These are phyloP conservation scores for Chloroceryle inda DNA, from an alignment of 2,797 vertebrate genomes.

Conservation along the genomic window DNA sequence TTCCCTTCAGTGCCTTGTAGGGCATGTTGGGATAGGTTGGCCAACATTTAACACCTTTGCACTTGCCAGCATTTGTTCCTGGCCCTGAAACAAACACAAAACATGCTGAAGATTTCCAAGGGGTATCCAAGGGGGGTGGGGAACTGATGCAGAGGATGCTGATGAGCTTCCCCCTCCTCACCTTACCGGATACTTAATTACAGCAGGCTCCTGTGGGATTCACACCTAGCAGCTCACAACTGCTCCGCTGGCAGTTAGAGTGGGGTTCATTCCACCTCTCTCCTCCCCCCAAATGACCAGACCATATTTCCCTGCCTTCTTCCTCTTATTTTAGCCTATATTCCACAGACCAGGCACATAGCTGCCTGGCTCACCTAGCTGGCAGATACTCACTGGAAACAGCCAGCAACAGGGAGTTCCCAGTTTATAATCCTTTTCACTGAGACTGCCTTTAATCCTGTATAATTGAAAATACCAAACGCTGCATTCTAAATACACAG, in stretches of 20 bases:
- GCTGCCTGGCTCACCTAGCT: background rate
- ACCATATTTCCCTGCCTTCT: background rate
- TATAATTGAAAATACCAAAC: background rate
- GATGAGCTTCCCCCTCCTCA: background rate
- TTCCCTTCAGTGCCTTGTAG: conserved; percentile 30
- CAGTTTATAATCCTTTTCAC: background rate
- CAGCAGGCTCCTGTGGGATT: background rate
- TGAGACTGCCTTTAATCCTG: background rate
- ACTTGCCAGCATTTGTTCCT: conserved; percentile 45
- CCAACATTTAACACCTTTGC: conserved; percentile 55
- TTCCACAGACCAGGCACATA: fast-evolving
- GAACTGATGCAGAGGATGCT: background rate
- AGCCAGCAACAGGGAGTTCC: background rate
- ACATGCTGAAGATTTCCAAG: background rate
- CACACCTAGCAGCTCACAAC: background rate
- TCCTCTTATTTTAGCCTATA: background rate
- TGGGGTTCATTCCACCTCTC: background rate
- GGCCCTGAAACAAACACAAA: conserved; percentile 48
- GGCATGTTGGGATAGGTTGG: conserved; percentile 19
- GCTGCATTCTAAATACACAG: fast-evolving
- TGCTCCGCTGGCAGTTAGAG: background rate
- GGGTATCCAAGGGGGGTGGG: background rate
- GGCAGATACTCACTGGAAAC: background rate
- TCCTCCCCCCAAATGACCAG: fast-evolving
- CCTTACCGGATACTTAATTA: conserved; percentile 36